Evolutionary conservation across 1,140 invertebrate genomes (phyloP), one percentile per base, ranked within the genome.

Genomic region (Scylla paramamosain): DNA sequence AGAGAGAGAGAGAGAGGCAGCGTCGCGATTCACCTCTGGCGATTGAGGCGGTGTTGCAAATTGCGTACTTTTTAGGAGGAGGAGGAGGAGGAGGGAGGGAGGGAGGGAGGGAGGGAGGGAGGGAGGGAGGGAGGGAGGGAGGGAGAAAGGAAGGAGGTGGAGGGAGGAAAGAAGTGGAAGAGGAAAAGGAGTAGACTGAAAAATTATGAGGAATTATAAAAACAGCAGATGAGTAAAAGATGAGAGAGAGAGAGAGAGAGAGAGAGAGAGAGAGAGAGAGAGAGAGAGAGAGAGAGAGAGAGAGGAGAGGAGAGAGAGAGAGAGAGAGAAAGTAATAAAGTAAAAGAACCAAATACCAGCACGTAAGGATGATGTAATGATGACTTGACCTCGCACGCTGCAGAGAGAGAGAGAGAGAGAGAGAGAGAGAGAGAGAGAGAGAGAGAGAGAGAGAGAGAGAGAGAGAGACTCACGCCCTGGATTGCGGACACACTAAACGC

Each of bases 241-340:
- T 39, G 67, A 77, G 67, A 77, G 67, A 77, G 67, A 77, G 52
- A 59, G 52, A 77, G 67, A 77, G 67, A 77, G 67, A 77, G 67
- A 77, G 67, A 77, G 67, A 77, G 67, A 77, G 67, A 77, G 67
- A 77, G 67, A 77, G 67, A n/a, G 20, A n/a, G 67, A 77, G 20
- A 77, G 20, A n/a, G n/a, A 77, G 67, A 77, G 67, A 77, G 67
- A 77, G 67, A 77, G 67, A 77, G 67, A 77, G 67, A 77, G 67
- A 77, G 67, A 77, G 67, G n/a, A n/a, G 67, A n/a, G 67, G 67
- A 77, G 67, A 1, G 67, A n/a, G 67, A 12, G 67, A 77, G 8
- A 77, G 25, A n/a, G 25, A 77, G 25, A 77, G 25, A 77, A n/a
- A 77, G 67, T 20, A 20, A 77, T 0, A n/a, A 77, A n/a, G 16